These are phyloP conservation scores for Ianthella basta DNA, from an alignment of 37 sponge, comb jelly and placozoan genomes.

Conservation along the genomic window DNA sequence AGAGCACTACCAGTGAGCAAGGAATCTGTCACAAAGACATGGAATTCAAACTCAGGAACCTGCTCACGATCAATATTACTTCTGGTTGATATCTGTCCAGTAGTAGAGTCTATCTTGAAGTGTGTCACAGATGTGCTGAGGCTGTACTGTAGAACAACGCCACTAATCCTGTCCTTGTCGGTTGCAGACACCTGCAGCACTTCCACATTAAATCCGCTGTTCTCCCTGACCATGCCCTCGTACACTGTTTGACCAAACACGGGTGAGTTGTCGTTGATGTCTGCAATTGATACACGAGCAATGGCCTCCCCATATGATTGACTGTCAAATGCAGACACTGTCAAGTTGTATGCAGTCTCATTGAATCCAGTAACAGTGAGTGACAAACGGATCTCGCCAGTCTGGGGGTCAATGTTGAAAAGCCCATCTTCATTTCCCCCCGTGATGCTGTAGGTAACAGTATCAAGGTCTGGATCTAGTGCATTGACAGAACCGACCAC, in stretches of 20 bases:
- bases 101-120: constrained; percentile 42
- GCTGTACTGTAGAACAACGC: constrained; percentile 46
- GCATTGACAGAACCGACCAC: constrained; percentile 48
- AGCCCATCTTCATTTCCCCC: constrained; percentile 40
- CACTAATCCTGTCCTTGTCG: constrained; percentile 52
- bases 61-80: constrained; percentile 50
- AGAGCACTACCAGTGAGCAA: constrained; percentile 44
- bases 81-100: constrained; percentile 48
- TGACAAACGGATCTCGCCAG: constrained; percentile 13
- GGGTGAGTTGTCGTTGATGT: constrained; percentile 69
- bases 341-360: constrained; percentile 37
- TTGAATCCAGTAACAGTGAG: constrained; percentile 1
- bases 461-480: constrained; percentile 43
- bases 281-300: constrained; percentile 46
- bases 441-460: constrained; percentile 33
- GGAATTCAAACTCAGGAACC: constrained; percentile 14
- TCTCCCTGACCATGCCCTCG: constrained; percentile 7
- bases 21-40: constrained; percentile 58
- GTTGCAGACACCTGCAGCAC: constrained; percentile 61
- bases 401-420: constrained; percentile 45
- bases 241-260: constrained; percentile 11
- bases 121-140: background rate
- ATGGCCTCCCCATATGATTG: background rate
- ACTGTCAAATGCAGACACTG: constrained; percentile 54
- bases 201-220: background rate